phyloP scores from a whole-genome alignment of 2,113 vertebrate species.

The Microtus montanus region DNA sequence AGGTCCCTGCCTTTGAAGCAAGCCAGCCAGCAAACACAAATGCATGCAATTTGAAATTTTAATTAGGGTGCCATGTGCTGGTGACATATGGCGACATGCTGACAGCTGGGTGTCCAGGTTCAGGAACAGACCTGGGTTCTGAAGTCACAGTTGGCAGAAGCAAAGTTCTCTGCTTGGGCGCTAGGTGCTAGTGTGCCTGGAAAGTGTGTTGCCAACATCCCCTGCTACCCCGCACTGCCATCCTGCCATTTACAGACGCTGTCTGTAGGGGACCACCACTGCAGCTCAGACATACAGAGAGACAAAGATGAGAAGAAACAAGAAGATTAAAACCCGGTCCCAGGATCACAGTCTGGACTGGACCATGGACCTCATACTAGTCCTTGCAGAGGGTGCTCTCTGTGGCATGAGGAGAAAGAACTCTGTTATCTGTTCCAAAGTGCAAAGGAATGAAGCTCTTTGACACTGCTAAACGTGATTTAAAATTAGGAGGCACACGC shows the following conservation, averaged over 20 bases:
- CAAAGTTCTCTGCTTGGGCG: conserved; percentile 86
- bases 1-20: conserved; percentile 77
- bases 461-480: background rate
- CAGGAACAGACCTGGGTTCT: conserved; percentile 90
- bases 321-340: background rate
- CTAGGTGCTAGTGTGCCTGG: conserved; percentile 86
- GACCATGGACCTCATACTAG: background rate
- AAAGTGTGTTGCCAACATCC: conserved; percentile 83
- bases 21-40: conserved; percentile 79
- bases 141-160: conserved; percentile 89
- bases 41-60: conserved; percentile 88
- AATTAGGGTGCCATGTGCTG: conserved; percentile 90
- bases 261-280: conserved; percentile 60
- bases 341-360: conserved; percentile 30
- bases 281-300: background rate
- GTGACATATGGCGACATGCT: conserved; percentile 88
- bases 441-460: conserved; percentile 46
- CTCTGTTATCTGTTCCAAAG: conserved; percentile 52
- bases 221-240: conserved; percentile 79
- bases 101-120: conserved; percentile 88
- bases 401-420: conserved; percentile 29
- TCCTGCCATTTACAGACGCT: conserved; percentile 72
- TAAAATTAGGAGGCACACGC: conserved; percentile 68
- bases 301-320: conserved; percentile 33
- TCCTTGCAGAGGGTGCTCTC: conserved; percentile 16